Evolutionary conservation across 1,140 invertebrate genomes (phyloP), one percentile per base, ranked within the genome.

Genomic region (Orius insidiosus): DNA sequence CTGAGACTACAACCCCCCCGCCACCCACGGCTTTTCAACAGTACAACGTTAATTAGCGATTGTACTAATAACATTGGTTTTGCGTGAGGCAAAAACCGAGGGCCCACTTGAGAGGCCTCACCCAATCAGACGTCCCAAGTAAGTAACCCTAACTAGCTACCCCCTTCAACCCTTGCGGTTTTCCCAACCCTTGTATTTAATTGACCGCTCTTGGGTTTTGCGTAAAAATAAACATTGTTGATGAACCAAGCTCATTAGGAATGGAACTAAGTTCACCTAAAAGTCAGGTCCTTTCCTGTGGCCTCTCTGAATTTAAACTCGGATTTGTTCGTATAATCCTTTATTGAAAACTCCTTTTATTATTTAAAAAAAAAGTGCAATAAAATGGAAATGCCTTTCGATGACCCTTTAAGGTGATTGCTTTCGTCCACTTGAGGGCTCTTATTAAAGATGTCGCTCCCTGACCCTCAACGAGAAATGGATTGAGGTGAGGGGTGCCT

Each of bases 1-100:
- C 24, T 24, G 24, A 24, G 41, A 43, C 41, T 43, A 43, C 41
- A 43, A 31, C n/a, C n/a, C n/a, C n/a, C n/a, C n/a, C n/a, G n/a
- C n/a, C n/a, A n/a, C n/a, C 24, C 24, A 24, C 24, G 24, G 24
- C 24, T 30, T 43, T 43, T 43, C 41, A 43, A 18, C 24, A 43
- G n/a, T 36, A 30, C 41, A 11, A 43, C 41, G 41, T 43, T 43
- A 43, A 43, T 43, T 43, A 43, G 41, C 31, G 41, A 43, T 43
- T 43, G 41, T 43, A 43, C 41, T 43, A 43, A 43, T 43, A 43
- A 43, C 41, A 43, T 43, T 43, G 41, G 41, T 43, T 43, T 43
- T 43, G 41, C 41, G 30, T 43, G 41, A 43, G 24, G n/a, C n/a
- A n/a, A 43, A 43, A 43, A 43, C 41, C 41, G 14, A 43, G 41